These are phyloP conservation scores for Delphinus delphis DNA, from an alignment of 2,113 vertebrate species.

Conservation along the genomic window DNA sequence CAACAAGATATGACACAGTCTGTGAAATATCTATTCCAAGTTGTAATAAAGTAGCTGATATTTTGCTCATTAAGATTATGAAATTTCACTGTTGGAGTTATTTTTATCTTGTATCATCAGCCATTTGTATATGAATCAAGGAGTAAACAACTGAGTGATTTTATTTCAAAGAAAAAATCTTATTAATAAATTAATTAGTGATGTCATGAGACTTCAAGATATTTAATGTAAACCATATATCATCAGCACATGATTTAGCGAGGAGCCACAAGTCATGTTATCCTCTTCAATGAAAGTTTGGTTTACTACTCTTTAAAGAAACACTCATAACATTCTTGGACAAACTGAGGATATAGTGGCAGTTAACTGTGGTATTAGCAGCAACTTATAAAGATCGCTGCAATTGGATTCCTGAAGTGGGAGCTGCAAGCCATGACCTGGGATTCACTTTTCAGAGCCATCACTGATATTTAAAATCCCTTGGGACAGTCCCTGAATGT, in stretches of 20 bases:
- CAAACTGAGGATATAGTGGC: neutral
- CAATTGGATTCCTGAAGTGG: conserved; percentile 29
- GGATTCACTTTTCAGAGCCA: conserved; percentile 22
- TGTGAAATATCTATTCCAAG: conserved; percentile 72
- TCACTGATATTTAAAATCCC: neutral
- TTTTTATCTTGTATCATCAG: conserved; percentile 66
- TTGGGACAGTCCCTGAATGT: neutral
- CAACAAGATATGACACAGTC: conserved; percentile 71
- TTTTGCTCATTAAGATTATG: conserved; percentile 64
- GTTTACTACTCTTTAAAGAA: conserved; percentile 70
- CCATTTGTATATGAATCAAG: conserved; percentile 66
- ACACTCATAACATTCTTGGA: neutral
- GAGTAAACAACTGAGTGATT: conserved; percentile 61
- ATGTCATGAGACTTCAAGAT: conserved; percentile 62
- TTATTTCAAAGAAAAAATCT: conserved; percentile 65
- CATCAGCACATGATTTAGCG: conserved; percentile 69
- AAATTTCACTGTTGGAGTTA: conserved; percentile 64
- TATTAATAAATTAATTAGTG: conserved; percentile 82
- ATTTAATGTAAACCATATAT: conserved; percentile 69
- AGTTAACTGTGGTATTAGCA: neutral
- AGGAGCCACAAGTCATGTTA: conserved; percentile 50
- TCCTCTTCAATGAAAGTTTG: conserved; percentile 45
- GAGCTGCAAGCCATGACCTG: neutral
- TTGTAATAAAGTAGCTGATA: conserved; percentile 69
- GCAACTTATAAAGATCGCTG: neutral